Percentiles rank a stretch among this genome's conserved stretches.
Evolutionary conservation across 2,888 invertebrate species (phyloP).

Genomic region (Ornithoptera priamus): DNA sequence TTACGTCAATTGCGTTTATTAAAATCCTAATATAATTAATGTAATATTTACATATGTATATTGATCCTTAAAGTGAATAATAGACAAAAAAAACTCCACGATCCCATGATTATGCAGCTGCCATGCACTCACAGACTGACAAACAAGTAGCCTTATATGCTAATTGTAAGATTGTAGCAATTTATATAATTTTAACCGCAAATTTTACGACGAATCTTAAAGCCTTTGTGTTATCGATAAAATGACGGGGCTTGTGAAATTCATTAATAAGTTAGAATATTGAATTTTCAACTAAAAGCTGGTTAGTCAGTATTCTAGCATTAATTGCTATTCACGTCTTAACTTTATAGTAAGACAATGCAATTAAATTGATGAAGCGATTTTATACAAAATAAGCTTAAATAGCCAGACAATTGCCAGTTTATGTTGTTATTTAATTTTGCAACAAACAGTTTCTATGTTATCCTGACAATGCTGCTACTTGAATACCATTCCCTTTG

Average conservation of each 20-base stretch:
- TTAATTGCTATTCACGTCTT: no score
- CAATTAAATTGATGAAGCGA: no score
- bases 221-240: neutral
- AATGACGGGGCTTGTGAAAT: neutral
- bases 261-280: neutral
- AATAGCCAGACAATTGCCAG: no score
- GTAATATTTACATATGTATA: no score
- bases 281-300: neutral
- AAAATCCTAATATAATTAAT: neutral
- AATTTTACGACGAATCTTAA: neutral
- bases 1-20: no score
- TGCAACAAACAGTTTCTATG: no score
- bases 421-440: no score
- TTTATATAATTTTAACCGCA: no score
- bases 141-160: neutral
- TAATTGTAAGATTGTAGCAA: neutral
- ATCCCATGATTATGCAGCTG: neutral
- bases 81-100: neutral
- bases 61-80: neutral
- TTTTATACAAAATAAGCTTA: no score
- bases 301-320: neutral
- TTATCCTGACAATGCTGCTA: no score
- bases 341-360: no score
- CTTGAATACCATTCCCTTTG: no score
- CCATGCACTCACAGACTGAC: neutral